These are phyloP conservation scores for Haplochromis vanheusdeni DNA, from an alignment of 2,113 vertebrate species.

Conservation along the genomic window DNA sequence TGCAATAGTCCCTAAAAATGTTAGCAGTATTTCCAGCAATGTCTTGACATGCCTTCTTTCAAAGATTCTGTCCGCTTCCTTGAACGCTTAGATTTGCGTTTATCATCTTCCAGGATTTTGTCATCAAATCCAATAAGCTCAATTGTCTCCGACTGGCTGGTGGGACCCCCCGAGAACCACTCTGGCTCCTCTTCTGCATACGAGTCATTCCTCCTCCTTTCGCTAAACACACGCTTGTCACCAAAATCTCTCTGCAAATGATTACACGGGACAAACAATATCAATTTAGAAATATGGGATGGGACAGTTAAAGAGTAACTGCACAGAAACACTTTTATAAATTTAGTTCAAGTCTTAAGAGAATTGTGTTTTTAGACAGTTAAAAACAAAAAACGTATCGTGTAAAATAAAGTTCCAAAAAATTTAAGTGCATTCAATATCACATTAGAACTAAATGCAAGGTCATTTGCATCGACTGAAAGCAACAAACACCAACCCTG, in stretches of 20 bases:
- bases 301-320: background rate
- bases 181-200: slow-evolving; percentile 97
- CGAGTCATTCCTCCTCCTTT: slow-evolving; percentile 92
- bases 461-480: background rate
- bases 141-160: slow-evolving; percentile 97
- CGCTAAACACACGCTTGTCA: slow-evolving; percentile 92
- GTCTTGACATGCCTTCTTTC: slow-evolving; percentile 81
- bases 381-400: fast-evolving
- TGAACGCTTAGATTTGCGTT: slow-evolving; percentile 82
- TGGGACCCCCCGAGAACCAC: slow-evolving; percentile 96
- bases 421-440: background rate
- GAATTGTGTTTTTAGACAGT: background rate
- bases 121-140: slow-evolving; percentile 97
- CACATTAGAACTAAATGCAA: background rate
- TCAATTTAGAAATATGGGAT: background rate
- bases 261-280: background rate
- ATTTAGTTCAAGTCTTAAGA: background rate
- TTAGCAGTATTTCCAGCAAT: background rate
- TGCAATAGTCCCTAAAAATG: background rate
- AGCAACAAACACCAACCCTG: slow-evolving; percentile 72
- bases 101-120: slow-evolving; percentile 92
- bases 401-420: background rate
- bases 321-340: background rate
- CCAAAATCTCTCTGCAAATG: slow-evolving; percentile 85
- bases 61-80: slow-evolving; percentile 79